Evolutionary conservation across 1,140 invertebrate genomes (phyloP), one percentile per base, ranked within the genome.

Genomic region (Pentalonia nigronervosa): DNA sequence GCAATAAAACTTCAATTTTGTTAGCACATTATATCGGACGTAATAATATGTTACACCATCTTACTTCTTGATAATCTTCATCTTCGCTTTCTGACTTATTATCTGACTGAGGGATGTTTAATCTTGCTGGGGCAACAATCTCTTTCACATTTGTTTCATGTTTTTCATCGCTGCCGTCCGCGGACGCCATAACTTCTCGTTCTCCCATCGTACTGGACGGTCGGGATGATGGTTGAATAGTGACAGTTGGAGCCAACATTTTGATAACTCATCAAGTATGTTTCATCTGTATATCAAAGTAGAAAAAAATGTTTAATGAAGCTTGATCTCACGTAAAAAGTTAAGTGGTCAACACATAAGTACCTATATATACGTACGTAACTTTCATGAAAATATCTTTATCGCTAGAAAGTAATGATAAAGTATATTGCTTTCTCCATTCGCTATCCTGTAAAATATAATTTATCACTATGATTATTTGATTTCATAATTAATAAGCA

Each of bases 211-310:
- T 92, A 86, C 93, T 94, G 47, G 93, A 67, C 2, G 93, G 93
- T 23, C 93, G 93, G 30, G 93, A 94, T 47, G 93, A 92, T 17
- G 93, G 67, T 90, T 94, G 90, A 86, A 94, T 53, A 87, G 56
- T 88, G 36, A 94, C 93, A 47, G 90, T 91, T 48, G 93, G 93
- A 11, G 93, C 91, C 34, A 94, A 91, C 93, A 94, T 94, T 50
- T 86, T 84, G 81, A 30, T 20, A 48, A 14, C 30, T 84, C 91
- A 93, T 93, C 23, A 93, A 93, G 41, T 53, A 93, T 36, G 53
- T 45, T 90, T 45, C 14, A 45, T 25, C 50, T 89, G 25, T 14
- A 25, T 25, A 56, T n/a, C 0, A n/a, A 47, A 14, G 23, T 23
- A 20, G 1, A n/a, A 87, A 48, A n/a, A 87, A 34, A n/a, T 47